Evolutionary conservation across 1,140 invertebrate species (phyloP), one percentile per base, ranked within the genome.

Genomic region (Listronotus bonariensis): DNA sequence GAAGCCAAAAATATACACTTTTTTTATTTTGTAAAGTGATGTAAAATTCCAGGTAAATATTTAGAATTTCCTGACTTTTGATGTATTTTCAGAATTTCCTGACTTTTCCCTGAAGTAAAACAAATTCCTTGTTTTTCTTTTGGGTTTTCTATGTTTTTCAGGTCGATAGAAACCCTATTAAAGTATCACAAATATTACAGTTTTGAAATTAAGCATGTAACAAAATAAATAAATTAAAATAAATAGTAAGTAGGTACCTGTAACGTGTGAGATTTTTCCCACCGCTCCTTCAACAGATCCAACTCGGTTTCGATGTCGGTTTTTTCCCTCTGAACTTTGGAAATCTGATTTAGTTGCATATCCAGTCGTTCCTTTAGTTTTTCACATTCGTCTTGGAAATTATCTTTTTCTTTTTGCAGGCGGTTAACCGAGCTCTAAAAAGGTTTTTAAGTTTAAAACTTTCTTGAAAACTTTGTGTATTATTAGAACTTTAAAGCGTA

Each of bases 371-470:
- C 92, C 70, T 91, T 89, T 68, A 92, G 80, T 74, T 89, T 89
- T 55, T 92, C 89, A 66, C 88, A 85, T 68, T 96, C 93, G 57
- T 90, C 88, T 65, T 90, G 86, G 67, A 90, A 88, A 56, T 83
- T 80, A 74, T 96, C 93, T 68, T 90, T 84, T 77, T 96, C 93
- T 77, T 96, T 96, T 77, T 95, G 92, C 54, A 95, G 82, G 69
- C 92, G 86, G 46, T 87, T 84, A 76, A 93, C 82, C 69, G 88
- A 80, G 52, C 82, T 81, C 87, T 90, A 70, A 9, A 42, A 58
- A 58, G 34, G n/a, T 52, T 43, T 43, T 15, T 7, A 18, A 15
- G 48, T 31, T 15, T 26, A 7, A 51, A 51, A 51, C 7, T 18
- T 36, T 36, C 8, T 12, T 45, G 14, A 26, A 31, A 15, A 31